Evolutionary conservation across 1,140 invertebrate species (phyloP), one percentile per base, ranked within the genome.

Genomic region (Apis laboriosa): DNA sequence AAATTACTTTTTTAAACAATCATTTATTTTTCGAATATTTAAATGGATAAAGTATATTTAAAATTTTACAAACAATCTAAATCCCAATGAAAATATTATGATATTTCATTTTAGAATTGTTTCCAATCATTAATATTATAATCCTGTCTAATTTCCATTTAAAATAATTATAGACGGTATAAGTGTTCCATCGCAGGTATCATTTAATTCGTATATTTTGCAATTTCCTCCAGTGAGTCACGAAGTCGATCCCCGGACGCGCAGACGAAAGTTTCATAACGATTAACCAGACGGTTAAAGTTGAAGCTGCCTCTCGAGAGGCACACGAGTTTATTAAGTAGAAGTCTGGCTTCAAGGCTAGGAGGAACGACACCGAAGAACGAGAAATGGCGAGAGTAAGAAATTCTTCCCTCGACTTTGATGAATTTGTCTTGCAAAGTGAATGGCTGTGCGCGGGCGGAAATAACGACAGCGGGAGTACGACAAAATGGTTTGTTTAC

Each of bases 341-440:
- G 49, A 67, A n/a, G 74, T 49, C 49, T 34, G 51, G 74, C 28
- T 78, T 56, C 80, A 58, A 73, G 56, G 21, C 70, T 72, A 34
- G 11, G 58, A 43, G 80, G 67, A 78, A 78, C 55, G 55, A 60
- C 64, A 70, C 34, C 34, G 63, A 15, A 43, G 63, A 21, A 70
- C 17, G n/a, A n/a, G 77, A 60, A 78, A 58, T 3, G 17, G 4
- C 1, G n/a, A 11, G 2, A 21, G 34, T 2, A 51, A 58, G 21
- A 58, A 78, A 78, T 68, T 78, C 77, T 73, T 82, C 49, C 49
- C 61, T 81, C 78, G 84, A 88, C 87, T 88, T 90, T 88, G 86
- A 90, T 88, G 89, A 90, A 89, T 90, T 89, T 86, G 80, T 80
- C 84, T 84, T 84, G 60, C 43, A 71, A 82, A 87, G 70, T 70